These are phyloP conservation scores for Luehdorfia chinensis DNA, from an alignment of 1,140 invertebrate species.

Conservation along the genomic window DNA sequence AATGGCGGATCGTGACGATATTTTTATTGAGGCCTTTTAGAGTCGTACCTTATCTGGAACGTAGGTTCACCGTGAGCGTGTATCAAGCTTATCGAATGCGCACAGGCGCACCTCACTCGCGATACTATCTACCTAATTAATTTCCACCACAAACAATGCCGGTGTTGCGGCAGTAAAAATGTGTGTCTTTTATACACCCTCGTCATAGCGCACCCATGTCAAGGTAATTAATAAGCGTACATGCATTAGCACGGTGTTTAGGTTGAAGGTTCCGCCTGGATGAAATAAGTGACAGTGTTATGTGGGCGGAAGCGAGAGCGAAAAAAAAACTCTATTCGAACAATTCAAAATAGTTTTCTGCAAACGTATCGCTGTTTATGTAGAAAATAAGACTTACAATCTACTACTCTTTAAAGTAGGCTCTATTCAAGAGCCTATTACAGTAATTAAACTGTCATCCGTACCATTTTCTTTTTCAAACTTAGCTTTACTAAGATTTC, in stretches of 20 bases:
- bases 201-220: slow-evolving; percentile 35
- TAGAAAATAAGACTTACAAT: too few species aligned
- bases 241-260: slow-evolving; percentile 18
- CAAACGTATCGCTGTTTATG: too few species aligned
- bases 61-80: not conserved
- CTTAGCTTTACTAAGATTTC: too few species aligned
- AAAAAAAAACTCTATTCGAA: too few species aligned
- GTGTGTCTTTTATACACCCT: slow-evolving; percentile 37
- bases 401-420: too few species aligned
- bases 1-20: too few species aligned
- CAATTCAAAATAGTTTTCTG: too few species aligned
- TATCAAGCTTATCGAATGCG: slow-evolving; percentile 20
- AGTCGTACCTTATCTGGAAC: not conserved
- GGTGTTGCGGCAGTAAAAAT: slow-evolving; percentile 36
- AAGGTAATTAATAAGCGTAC: slow-evolving; percentile 33
- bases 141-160: slow-evolving; percentile 29
- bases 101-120: slow-evolving; percentile 41
- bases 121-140: slow-evolving; percentile 62
- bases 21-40: slow-evolving; percentile 10
- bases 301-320: not conserved
- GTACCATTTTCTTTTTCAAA: too few species aligned
- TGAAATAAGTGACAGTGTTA: too few species aligned
- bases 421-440: too few species aligned
- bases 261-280: too few species aligned
- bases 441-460: too few species aligned